A percentile compares a stretch with the other conserved stretches of the same genome.
phyloP scores from a whole-genome alignment of 92 coral and sea anemone genomes.

The Porites evermanni region DNA sequence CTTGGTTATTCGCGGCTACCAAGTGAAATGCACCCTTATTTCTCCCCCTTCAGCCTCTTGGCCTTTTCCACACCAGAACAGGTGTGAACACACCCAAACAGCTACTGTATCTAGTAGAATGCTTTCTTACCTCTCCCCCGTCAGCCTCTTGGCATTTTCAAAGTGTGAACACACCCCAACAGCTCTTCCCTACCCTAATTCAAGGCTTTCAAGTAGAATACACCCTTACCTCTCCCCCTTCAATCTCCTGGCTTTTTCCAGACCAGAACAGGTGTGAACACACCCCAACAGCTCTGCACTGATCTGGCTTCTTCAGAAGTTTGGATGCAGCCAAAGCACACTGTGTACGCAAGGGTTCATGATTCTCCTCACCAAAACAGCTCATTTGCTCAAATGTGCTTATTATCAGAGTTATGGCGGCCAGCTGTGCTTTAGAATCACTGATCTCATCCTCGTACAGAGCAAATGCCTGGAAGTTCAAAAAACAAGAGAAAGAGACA shows the following conservation, averaged over 20 bases:
- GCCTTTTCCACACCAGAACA: slow-evolving; percentile 97
- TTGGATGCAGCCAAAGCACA: slow-evolving; percentile 98
- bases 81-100: slow-evolving; percentile 96
- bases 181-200: slow-evolving; percentile 46
- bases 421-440: slow-evolving; percentile 96
- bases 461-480: slow-evolving; percentile 85
- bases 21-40: slow-evolving; percentile 51
- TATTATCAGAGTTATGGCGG: slow-evolving; percentile 96
- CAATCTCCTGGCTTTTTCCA: slow-evolving; percentile 91
- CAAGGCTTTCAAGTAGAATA: neutral
- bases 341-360: slow-evolving; percentile 96
- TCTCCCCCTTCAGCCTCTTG: slow-evolving; percentile 93
- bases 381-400: slow-evolving; percentile 99
- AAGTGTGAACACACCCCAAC: slow-evolving; percentile 98
- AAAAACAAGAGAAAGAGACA: too few species aligned
- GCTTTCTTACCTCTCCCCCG: slow-evolving; percentile 84
- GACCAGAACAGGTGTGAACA: slow-evolving; percentile 99
- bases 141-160: slow-evolving; percentile 92
- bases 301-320: slow-evolving; percentile 97
- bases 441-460: slow-evolving; percentile 98
- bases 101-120: slow-evolving; percentile 44
- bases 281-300: slow-evolving; percentile 98
- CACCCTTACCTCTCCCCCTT: slow-evolving; percentile 88
- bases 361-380: slow-evolving; percentile 99
- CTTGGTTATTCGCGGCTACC: too few species aligned